Evolutionary conservation across 2,888 invertebrate genomes (phyloP).

Genomic region (Lasioglossum zephyrum): DNA sequence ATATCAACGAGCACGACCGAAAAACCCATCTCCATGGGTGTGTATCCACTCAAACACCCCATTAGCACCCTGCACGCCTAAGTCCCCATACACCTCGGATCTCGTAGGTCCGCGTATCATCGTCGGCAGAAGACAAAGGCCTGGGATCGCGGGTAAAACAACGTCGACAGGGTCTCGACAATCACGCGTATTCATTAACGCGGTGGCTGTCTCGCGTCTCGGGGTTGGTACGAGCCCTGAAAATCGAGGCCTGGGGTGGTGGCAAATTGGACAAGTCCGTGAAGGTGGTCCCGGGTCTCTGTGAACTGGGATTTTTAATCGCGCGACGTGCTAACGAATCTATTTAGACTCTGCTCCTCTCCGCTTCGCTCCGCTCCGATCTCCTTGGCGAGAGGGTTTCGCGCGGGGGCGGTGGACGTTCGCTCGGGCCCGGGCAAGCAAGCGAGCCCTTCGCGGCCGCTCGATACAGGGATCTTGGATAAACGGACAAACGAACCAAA

Average conservation of each 20-base stretch:
- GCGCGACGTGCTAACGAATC: conserved; percentile 71
- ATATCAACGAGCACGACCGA: background rate
- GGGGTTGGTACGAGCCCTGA: conserved; percentile 1
- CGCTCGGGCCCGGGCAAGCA: background rate
- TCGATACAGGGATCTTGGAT: conserved; percentile 73
- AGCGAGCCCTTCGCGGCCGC: conserved; percentile 25
- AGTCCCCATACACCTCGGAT: background rate
- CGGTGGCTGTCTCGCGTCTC: conserved; percentile 23
- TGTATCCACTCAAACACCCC: background rate
- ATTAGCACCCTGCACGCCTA: background rate
- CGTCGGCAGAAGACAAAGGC: conserved; percentile 14
- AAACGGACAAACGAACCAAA: conserved; percentile 78
- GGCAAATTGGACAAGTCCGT: conserved; percentile 49
- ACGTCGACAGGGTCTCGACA: conserved; percentile 5
- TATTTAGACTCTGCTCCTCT: conserved; percentile 56
- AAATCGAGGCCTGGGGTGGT: conserved; percentile 11
- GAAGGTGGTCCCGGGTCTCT: conserved; percentile 27
- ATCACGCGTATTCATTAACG: conserved; percentile 44
- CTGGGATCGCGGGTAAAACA: conserved; percentile 23
- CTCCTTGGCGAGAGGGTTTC: background rate
- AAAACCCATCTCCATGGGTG: background rate
- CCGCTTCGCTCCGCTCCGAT: background rate
- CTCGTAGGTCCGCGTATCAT: background rate
- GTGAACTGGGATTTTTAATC: conserved; percentile 68
- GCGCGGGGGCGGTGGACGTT: conserved; percentile 17